These are phyloP conservation scores for Brachyptera putata DNA, from an alignment of 2,888 invertebrate genomes.

Conservation along the genomic window DNA sequence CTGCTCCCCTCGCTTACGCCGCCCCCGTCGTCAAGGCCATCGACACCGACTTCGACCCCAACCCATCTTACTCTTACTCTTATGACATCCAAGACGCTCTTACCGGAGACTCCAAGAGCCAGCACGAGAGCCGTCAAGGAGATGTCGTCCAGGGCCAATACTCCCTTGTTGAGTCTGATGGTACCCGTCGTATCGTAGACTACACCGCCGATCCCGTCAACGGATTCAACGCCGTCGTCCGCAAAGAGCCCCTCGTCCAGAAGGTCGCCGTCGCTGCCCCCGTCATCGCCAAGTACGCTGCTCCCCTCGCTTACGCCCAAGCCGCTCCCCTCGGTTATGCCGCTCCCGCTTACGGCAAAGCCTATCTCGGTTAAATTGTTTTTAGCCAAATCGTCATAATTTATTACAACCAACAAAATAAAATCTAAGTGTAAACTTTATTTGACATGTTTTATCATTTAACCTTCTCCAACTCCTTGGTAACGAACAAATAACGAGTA, in stretches of 20 bases:
- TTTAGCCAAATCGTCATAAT: conserved; percentile 10
- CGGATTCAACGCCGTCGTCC: conserved; percentile 27
- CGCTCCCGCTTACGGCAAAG: conserved; percentile 12
- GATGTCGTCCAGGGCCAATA: conserved; percentile 23
- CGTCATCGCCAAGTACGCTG: conserved; percentile 22
- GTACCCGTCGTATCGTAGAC: conserved; percentile 20
- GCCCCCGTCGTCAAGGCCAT: conserved; percentile 7
- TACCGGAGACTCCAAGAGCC: conserved; percentile 21
- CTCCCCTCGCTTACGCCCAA: conserved; percentile 15
- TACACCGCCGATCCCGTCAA: conserved; percentile 24
- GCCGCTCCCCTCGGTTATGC: conserved; percentile 8
- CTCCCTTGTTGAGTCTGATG: conserved; percentile 23
- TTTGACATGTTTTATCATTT: not conserved
- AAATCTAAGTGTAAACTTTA: conserved; percentile 9
- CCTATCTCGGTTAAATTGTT: conserved; percentile 17
- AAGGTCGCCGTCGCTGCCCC: conserved; percentile 14
- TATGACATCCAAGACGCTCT: conserved; percentile 21
- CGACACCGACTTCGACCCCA: conserved; percentile 21
- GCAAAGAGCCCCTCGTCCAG: conserved; percentile 9
- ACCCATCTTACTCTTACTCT: conserved; percentile 15
- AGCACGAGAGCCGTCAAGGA: conserved; percentile 21
- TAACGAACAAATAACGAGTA: too few species aligned
- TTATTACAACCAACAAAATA: conserved; percentile 15
- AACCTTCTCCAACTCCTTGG: too few species aligned
- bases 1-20: conserved; percentile 11